phyloP scores from a whole-genome alignment of 2,113 vertebrate genomes.

The Pelecanus crispus region DNA sequence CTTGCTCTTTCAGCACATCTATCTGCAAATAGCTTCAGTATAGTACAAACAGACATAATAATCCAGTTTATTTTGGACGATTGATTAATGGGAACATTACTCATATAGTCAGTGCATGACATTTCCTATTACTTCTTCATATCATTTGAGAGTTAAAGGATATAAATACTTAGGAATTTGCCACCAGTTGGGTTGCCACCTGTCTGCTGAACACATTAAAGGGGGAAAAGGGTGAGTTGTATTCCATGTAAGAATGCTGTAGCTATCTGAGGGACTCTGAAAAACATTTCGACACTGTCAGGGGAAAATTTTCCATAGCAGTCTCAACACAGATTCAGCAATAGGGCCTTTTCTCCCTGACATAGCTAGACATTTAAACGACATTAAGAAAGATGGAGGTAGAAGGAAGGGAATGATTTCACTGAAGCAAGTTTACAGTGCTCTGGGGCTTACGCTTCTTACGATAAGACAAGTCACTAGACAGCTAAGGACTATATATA shows the following conservation, averaged over 20 bases:
- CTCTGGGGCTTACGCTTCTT: neutral
- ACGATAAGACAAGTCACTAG: neutral
- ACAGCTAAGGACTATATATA: neutral
- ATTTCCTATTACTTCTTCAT: constrained; percentile 48
- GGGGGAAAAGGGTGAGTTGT: constrained; percentile 28
- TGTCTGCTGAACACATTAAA: constrained; percentile 55
- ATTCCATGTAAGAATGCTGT: constrained; percentile 13
- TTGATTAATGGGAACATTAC: constrained; percentile 57
- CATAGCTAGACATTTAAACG: neutral
- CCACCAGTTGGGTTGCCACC: constrained; percentile 42
- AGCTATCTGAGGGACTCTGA: neutral
- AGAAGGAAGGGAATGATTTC: neutral
- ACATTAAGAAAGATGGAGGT: neutral
- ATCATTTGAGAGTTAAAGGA: constrained; percentile 53
- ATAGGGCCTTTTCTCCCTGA: neutral
- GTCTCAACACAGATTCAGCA: neutral
- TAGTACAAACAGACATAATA: constrained; percentile 39
- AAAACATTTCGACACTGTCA: constrained; percentile 16
- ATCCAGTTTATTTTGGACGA: constrained; percentile 47
- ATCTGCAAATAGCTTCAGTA: constrained; percentile 22
- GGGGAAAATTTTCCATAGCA: neutral
- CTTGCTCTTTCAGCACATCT: neutral
- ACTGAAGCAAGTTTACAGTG: neutral
- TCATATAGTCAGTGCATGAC: constrained; percentile 35
- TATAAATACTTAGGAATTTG: constrained; percentile 72